Base-by-base conservation (phyloP, 2,113 vertebrate species). In the Corythoichthys haematopterus region DNA sequence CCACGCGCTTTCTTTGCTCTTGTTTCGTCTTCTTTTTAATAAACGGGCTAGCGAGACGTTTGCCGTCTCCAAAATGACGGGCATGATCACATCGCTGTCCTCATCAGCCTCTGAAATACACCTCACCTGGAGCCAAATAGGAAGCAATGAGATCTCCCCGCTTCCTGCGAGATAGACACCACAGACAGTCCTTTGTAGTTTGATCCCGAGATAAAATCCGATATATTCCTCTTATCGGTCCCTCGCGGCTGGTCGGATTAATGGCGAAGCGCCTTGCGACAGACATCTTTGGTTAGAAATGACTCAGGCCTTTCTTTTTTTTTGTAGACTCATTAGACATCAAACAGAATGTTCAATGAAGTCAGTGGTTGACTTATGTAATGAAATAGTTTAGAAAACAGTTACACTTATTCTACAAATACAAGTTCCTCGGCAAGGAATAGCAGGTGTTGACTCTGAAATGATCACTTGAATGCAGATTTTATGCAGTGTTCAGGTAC, bases 51-150 rank as follows among this genome's bases (percentile, higher is more conserved):
- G 61, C 62, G 71, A 69, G 71, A 71, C 64, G 72, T 77, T 72
- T 73, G 52, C 52, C 77, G 81, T 89, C 83, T 87, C 78, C 74
- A 70, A 70, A 76, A 71, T 75, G 72, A 85, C 81, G 70, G 65
- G 55, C 67, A 53, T 66, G 52, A 35, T 52, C 28, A 13, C 33
- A 12, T 56, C 67, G 70, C 81, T 75, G 68, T 38, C 70, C 74
- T 40, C 74, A 72, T 84, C 79, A 76, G 62, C 80, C 75, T 76
- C 58, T 82, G 65, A 75, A 74, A 81, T 72, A 80, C 12, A 15
- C 43, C 68, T 73, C 48, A 66, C 56, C 58, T 45, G 50, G 47
- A 56, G 65, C 53, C 51, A 28, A 64, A 71, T 28, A n/a, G 15
- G 3, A 67, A 76, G 61, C 5, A 43, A 3, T 1, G 16, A 78